phyloP scores from a whole-genome alignment of 1,140 invertebrate species.

The Ips nitidus region DNA sequence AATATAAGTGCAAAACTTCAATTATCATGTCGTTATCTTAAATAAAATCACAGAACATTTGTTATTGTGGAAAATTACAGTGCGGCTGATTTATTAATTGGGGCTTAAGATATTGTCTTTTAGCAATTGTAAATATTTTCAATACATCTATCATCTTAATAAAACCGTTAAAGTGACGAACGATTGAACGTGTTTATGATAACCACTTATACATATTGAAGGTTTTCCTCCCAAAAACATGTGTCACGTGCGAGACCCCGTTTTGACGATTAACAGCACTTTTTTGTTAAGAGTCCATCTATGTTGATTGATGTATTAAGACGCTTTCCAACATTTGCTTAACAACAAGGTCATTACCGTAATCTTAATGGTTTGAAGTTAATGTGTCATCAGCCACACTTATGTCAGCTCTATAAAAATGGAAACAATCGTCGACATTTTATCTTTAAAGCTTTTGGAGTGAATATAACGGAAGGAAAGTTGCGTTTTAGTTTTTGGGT shows the following conservation, averaged over 20 bases:
- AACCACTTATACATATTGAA: slow-evolving; percentile 10
- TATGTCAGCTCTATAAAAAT: slow-evolving; percentile 14
- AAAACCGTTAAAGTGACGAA: too few species aligned
- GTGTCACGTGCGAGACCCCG: slow-evolving; percentile 9
- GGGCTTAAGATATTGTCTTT: too few species aligned
- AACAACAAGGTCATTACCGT: slow-evolving; percentile 19
- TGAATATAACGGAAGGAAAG: background rate
- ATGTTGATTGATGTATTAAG: slow-evolving; percentile 27
- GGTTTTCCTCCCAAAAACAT: background rate
- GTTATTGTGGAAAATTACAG: too few species aligned
- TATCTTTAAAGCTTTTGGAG: slow-evolving; percentile 6
- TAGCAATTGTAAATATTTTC: too few species aligned
- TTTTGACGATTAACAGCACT: slow-evolving; percentile 20
- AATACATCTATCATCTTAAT: too few species aligned
- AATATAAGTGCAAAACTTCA: too few species aligned
- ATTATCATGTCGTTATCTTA: too few species aligned
- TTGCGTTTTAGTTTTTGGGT: background rate
- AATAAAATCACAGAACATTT: too few species aligned
- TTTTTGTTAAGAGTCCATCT: slow-evolving; percentile 19
- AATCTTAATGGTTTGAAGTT: slow-evolving; percentile 35
- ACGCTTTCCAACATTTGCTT: slow-evolving; percentile 16
- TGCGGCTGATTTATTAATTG: too few species aligned
- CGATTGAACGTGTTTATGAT: slow-evolving; percentile 10
- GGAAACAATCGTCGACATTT: slow-evolving; percentile 21
- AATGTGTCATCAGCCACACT: slow-evolving; percentile 26